A percentile compares a stretch with the other conserved stretches of the same genome.
Evolutionary conservation across 2,797 vertebrate genomes (phyloP).

Genomic region (Platyrinchus mystaceus): DNA sequence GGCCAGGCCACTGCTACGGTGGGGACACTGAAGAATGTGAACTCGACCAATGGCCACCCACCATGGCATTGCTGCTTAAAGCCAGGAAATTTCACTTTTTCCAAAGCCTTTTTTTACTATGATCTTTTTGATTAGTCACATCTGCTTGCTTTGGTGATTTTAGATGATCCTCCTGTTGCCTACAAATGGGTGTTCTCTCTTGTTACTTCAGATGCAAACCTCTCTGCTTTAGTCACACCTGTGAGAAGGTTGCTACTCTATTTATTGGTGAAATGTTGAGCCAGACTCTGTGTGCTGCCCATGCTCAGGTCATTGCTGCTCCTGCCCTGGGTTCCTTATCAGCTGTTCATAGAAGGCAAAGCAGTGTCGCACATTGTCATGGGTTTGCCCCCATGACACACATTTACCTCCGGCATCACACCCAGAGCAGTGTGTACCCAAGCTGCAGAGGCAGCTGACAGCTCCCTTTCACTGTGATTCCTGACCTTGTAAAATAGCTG

Average conservation of each 20-base stretch:
- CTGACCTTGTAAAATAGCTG: background rate
- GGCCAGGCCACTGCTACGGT: background rate
- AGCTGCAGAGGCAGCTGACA: background rate
- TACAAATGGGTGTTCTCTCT: too few species aligned
- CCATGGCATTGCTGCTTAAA: background rate
- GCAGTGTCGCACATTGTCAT: background rate
- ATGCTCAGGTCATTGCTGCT: background rate
- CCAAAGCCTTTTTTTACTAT: background rate
- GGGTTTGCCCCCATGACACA: too few species aligned
- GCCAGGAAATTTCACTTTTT: background rate
- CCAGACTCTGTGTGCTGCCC: background rate
- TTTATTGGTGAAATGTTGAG: background rate
- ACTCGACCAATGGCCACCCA: background rate
- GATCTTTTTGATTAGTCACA: background rate
- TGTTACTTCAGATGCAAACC: background rate
- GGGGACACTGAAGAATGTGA: background rate
- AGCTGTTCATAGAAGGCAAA: background rate
- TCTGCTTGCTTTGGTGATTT: background rate
- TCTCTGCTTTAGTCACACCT: background rate
- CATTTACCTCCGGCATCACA: background rate
- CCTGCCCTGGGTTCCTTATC: background rate
- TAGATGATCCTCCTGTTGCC: background rate
- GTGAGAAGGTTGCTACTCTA: background rate
- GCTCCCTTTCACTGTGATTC: background rate
- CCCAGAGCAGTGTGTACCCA: background rate